Evolutionary conservation across 2,888 invertebrate genomes (phyloP).

Genomic region (Galerucella calmariensis): DNA sequence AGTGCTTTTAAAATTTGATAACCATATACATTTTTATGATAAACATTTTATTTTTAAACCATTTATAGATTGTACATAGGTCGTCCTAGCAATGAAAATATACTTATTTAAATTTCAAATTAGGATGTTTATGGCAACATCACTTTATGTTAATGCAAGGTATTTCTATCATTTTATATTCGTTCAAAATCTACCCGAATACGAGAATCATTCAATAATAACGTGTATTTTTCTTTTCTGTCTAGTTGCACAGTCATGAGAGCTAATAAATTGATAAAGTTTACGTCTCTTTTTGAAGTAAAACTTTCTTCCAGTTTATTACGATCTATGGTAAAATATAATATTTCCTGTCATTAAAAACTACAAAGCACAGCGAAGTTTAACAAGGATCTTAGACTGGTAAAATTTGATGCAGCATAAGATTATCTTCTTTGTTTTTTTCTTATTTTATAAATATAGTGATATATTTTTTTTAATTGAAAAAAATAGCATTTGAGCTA

Average conservation of each 20-base stretch:
- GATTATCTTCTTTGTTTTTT: neutral
- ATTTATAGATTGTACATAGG: neutral
- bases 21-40: neutral
- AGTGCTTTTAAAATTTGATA: neutral
- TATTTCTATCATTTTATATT: constrained; percentile 34
- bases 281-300: constrained; percentile 11
- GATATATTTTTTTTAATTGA: too few relatives aligned
- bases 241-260: constrained; percentile 18
- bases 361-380: neutral
- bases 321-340: neutral
- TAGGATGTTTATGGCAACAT: constrained; percentile 35
- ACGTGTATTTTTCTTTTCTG: constrained; percentile 30
- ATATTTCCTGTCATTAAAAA: constrained; percentile 11
- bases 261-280: constrained; percentile 13
- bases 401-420: neutral
- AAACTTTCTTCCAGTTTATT: constrained; percentile 17
- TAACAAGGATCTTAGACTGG: neutral
- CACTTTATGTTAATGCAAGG: constrained; percentile 33
- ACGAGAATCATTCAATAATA: constrained; percentile 29
- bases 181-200: constrained; percentile 19
- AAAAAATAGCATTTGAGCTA: too few relatives aligned
- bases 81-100: neutral
- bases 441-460: neutral
- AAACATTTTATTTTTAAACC: neutral
- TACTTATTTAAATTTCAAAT: constrained; percentile 34